phyloP scores from a whole-genome alignment of 2,797 vertebrate species.

The Cossypha caffra region DNA sequence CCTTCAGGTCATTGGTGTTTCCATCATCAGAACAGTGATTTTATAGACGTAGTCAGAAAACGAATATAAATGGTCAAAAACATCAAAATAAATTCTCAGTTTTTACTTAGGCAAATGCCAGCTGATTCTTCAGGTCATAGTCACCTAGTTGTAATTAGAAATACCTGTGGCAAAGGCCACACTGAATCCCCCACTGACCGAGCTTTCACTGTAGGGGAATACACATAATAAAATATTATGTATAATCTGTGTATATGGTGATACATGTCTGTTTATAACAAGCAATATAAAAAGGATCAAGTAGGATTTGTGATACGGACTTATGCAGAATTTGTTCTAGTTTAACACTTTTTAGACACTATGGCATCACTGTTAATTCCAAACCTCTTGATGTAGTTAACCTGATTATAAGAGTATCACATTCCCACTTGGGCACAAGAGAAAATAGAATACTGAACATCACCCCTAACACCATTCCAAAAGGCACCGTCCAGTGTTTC shows the following conservation, averaged over 20 bases:
- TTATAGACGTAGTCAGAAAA: neutral
- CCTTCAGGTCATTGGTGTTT: neutral
- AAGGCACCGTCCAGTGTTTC: constrained; percentile 5
- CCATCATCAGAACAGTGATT: neutral
- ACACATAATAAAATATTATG: neutral
- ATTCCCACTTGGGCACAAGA: neutral
- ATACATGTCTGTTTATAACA: neutral
- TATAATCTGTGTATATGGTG: neutral
- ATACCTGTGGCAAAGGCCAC: neutral
- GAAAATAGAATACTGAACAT: constrained; percentile 8
- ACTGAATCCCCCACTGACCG: neutral
- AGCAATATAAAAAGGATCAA: constrained; percentile 40
- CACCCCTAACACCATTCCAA: constrained; percentile 10
- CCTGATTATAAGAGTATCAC: constrained; percentile 9
- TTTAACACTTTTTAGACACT: neutral
- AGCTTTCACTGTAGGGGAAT: neutral
- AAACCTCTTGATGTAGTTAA: constrained; percentile 30
- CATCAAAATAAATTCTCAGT: neutral
- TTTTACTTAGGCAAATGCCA: neutral
- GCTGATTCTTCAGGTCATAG: neutral
- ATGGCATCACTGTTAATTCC: constrained; percentile 16
- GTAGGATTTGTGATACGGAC: constrained; percentile 33
- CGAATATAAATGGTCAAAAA: neutral
- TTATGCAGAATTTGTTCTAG: neutral
- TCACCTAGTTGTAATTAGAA: neutral